Conservation (phyloP, 2,888 invertebrate species). For the Pammene aurita region DNA sequence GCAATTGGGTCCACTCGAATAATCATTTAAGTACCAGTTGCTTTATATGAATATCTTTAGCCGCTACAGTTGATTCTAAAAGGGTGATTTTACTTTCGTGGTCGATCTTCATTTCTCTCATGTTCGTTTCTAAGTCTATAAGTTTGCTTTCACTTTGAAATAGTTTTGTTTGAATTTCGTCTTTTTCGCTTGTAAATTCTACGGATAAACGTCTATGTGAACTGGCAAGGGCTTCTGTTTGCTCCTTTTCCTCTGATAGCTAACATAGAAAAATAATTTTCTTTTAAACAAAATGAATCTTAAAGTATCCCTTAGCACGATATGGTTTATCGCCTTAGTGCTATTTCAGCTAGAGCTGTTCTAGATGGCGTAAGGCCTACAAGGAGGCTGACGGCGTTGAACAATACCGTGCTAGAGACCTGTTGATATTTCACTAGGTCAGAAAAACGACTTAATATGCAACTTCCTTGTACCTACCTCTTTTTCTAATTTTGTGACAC, state of each 20-base stretch:
- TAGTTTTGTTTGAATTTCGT: slow-evolving; percentile 74
- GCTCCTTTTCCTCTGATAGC: slow-evolving; percentile 79
- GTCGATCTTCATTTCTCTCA: slow-evolving; percentile 81
- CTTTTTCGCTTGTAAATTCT: slow-evolving; percentile 76
- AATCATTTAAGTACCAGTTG: slow-evolving; percentile 79
- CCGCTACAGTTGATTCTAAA: slow-evolving; percentile 82
- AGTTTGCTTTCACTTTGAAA: slow-evolving; percentile 75
- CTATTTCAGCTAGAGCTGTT: not conserved
- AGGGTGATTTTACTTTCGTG: slow-evolving; percentile 84
- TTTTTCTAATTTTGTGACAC: slow-evolving; percentile 83
- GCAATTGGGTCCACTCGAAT: slow-evolving; percentile 43
- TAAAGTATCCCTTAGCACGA: not conserved
- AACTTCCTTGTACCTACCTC: slow-evolving; percentile 74
- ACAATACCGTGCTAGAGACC: no score
- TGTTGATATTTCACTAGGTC: not conserved
- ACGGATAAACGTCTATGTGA: slow-evolving; percentile 72
- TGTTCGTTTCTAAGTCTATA: slow-evolving; percentile 76
- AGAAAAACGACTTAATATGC: not conserved
- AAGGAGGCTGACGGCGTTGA: no score
- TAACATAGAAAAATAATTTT: slow-evolving; percentile 54
- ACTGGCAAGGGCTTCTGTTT: slow-evolving; percentile 66
- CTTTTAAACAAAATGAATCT: slow-evolving; percentile 1
- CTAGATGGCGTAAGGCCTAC: no score
- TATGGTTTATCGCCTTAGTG: not conserved
- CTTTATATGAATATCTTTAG: slow-evolving; percentile 84